phyloP scores from a whole-genome alignment of 1,140 invertebrate genomes.

The Diabrotica virgifera region DNA sequence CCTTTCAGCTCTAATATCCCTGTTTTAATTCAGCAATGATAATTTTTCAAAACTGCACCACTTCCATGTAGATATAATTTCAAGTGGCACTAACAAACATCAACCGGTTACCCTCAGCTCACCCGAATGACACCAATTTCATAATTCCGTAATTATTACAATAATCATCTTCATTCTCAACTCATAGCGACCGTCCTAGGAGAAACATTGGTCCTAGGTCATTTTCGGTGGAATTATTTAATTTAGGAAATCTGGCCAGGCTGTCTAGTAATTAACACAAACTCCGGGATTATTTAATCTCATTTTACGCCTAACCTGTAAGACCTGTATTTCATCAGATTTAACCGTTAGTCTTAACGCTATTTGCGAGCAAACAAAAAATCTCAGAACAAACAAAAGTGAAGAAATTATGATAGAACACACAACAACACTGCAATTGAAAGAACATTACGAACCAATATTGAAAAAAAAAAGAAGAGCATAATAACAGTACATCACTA shows the following conservation, averaged over 20 bases:
- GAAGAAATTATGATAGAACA: no score
- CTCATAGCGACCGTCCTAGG: slow-evolving; percentile 11
- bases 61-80: no score
- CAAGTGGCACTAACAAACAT: background rate
- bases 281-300: slow-evolving; percentile 34
- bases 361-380: background rate
- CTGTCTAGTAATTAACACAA: slow-evolving; percentile 32
- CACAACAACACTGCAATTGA: no score
- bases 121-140: background rate
- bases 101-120: slow-evolving; percentile 11
- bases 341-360: slow-evolving; percentile 11
- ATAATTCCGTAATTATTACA: slow-evolving; percentile 20
- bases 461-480: no score
- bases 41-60: no score
- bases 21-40: no score
- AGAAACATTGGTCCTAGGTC: slow-evolving; percentile 18
- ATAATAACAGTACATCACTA: no score
- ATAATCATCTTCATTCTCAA: slow-evolving; percentile 14
- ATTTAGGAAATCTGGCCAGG: slow-evolving; percentile 32
- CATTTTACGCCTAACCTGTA: slow-evolving; percentile 34
- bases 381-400: no score
- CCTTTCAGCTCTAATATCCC: no score
- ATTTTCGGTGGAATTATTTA: slow-evolving; percentile 31
- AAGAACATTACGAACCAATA: no score
- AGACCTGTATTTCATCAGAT: slow-evolving; percentile 22